phyloP scores from a whole-genome alignment of 2,113 vertebrate genomes.

The Paraplagusia blochii region DNA sequence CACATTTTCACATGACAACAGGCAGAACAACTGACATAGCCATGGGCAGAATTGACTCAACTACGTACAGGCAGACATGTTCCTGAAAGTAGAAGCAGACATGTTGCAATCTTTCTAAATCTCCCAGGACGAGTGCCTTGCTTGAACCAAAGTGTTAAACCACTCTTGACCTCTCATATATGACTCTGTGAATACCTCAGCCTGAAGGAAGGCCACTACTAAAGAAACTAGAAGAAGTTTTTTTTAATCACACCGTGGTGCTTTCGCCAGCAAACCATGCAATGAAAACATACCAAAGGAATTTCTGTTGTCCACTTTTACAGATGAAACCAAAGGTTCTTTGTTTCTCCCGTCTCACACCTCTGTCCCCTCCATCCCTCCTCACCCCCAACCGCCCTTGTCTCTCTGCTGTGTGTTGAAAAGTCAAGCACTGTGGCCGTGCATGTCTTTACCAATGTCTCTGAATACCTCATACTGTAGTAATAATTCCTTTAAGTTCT shows the following conservation, averaged over 20 bases:
- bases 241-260: conserved; percentile 88
- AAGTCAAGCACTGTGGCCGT: conserved; percentile 85
- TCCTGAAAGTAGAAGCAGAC: conserved; percentile 82
- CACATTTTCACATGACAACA: conserved; percentile 46
- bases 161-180: conserved; percentile 99
- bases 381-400: conserved; percentile 65
- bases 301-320: conserved; percentile 83
- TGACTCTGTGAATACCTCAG: conserved; percentile 99
- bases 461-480: conserved; percentile 95
- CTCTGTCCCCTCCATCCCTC: conserved; percentile 11
- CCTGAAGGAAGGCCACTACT: conserved; percentile 96
- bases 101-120: conserved; percentile 92
- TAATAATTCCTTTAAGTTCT: conserved; percentile 95
- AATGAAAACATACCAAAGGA: conserved; percentile 98
- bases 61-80: conserved; percentile 68
- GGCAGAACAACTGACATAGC: conserved; percentile 56
- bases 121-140: conserved; percentile 99
- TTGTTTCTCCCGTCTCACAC: conserved; percentile 46
- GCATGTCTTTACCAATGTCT: conserved; percentile 93
- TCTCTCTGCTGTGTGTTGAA: conserved; percentile 66
- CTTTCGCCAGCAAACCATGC: conserved; percentile 97
- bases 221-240: conserved; percentile 85
- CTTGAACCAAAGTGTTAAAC: conserved; percentile 99
- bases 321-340: conserved; percentile 97
- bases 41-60: conserved; percentile 60